These are phyloP conservation scores for Drosophila neocordata DNA, from an alignment of 1,140 invertebrate species.

Conservation along the genomic window DNA sequence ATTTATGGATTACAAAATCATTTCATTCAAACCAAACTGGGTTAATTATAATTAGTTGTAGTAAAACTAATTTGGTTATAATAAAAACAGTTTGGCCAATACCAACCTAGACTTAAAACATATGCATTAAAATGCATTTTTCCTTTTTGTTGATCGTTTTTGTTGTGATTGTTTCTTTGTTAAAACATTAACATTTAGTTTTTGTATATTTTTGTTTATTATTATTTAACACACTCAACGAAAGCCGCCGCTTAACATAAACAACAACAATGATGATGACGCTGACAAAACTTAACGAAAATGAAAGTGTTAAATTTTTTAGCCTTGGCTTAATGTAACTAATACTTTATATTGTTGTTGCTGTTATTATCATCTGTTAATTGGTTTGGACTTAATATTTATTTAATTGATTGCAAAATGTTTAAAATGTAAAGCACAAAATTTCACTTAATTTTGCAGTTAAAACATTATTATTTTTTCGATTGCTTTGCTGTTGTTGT, in stretches of 20 bases:
- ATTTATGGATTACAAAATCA: conserved; percentile 54
- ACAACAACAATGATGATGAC: conserved; percentile 40
- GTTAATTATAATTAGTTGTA: conserved; percentile 45
- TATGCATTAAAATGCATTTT: conserved; percentile 63
- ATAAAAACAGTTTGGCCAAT: conserved; percentile 32
- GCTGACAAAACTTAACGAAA: conserved; percentile 54
- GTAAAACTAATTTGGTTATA: neutral
- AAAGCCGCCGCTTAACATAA: conserved; percentile 37
- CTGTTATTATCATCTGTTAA: neutral
- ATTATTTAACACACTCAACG: conserved; percentile 75
- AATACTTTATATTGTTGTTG: conserved; percentile 34
- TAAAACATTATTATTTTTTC: conserved; percentile 11
- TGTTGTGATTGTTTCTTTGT: conserved; percentile 41
- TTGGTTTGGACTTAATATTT: conserved; percentile 18
- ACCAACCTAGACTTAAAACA: conserved; percentile 65
- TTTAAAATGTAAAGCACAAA: conserved; percentile 28
- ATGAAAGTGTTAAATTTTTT: conserved; percentile 71
- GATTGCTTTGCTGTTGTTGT: neutral
- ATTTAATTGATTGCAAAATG: conserved; percentile 38
- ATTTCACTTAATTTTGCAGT: conserved; percentile 46
- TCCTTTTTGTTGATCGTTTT: conserved; percentile 24
- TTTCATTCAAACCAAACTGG: conserved; percentile 22
- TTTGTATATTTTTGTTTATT: conserved; percentile 64
- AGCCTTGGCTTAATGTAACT: conserved; percentile 11
- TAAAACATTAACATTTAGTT: conserved; percentile 40